Conservation (phyloP, 1,140 invertebrate genomes). For the Zophobas atratus region DNA sequence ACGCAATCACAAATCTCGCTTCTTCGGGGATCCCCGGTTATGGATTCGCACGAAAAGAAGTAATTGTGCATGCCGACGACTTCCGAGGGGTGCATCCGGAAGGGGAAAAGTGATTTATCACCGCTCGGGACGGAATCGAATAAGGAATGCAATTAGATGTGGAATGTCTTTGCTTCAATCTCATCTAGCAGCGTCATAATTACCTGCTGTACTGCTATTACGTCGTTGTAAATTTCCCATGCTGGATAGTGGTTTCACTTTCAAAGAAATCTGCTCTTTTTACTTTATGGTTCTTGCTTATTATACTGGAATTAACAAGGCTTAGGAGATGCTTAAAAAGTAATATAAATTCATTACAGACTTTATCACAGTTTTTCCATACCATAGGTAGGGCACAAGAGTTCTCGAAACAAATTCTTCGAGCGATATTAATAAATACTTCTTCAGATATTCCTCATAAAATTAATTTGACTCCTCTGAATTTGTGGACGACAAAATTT, state of each 20-base stretch:
- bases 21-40: conserved; percentile 50
- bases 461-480: too few species aligned
- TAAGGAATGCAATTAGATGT: conserved; percentile 60
- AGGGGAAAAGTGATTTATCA: conserved; percentile 58
- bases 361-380: too few species aligned
- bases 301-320: too few species aligned
- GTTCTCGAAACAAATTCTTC: too few species aligned
- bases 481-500: too few species aligned
- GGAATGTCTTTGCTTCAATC: conserved; percentile 62
- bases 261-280: background rate
- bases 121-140: conserved; percentile 55
- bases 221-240: background rate
- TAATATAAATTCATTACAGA: too few species aligned
- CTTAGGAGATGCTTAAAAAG: too few species aligned
- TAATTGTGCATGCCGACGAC: conserved; percentile 57
- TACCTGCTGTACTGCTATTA: conserved; percentile 53
- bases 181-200: conserved; percentile 56
- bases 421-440: too few species aligned
- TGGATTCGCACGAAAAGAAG: conserved; percentile 54
- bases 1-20: conserved; percentile 51
- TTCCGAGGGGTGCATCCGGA: conserved; percentile 46
- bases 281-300: too few species aligned
- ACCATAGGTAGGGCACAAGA: too few species aligned
- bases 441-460: too few species aligned
- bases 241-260: background rate